Evolutionary conservation across 2,113 vertebrate genomes (phyloP).

Genomic region (Odobenus rosmarus): DNA sequence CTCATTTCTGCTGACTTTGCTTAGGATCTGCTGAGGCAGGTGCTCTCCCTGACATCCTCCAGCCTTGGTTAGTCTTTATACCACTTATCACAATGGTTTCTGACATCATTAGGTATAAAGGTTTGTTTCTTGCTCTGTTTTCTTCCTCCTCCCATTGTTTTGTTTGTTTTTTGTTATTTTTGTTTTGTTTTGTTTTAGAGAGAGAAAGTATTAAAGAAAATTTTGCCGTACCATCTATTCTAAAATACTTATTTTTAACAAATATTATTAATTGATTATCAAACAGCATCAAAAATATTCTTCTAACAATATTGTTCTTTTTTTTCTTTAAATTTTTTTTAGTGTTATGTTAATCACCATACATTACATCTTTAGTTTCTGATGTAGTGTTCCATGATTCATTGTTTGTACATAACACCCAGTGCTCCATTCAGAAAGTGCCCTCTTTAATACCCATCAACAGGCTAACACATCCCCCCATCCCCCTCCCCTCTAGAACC

Average conservation of each 20-base stretch:
- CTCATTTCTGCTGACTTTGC: background rate
- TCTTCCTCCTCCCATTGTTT: background rate
- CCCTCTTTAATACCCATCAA: too few species aligned
- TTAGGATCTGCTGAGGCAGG: background rate
- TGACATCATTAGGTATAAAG: background rate
- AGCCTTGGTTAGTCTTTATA: background rate
- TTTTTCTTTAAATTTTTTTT: too few species aligned
- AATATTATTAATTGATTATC: background rate
- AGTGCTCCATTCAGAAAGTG: too few species aligned
- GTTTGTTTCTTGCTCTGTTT: background rate
- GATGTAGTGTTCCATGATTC: too few species aligned
- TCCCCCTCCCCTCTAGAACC: too few species aligned
- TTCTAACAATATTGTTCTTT: background rate
- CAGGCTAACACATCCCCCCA: too few species aligned
- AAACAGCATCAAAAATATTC: background rate
- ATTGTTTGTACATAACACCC: too few species aligned
- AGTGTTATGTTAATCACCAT: too few species aligned
- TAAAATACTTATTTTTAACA: background rate
- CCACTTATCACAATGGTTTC: background rate
- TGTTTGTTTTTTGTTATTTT: background rate
- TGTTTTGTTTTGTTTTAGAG: background rate
- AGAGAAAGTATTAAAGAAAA: background rate
- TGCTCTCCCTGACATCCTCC: background rate
- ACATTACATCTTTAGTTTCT: too few species aligned
- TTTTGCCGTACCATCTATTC: background rate